These are phyloP conservation scores for Trichechus manatus DNA, from an alignment of 2,113 vertebrate genomes.

Conservation along the genomic window DNA sequence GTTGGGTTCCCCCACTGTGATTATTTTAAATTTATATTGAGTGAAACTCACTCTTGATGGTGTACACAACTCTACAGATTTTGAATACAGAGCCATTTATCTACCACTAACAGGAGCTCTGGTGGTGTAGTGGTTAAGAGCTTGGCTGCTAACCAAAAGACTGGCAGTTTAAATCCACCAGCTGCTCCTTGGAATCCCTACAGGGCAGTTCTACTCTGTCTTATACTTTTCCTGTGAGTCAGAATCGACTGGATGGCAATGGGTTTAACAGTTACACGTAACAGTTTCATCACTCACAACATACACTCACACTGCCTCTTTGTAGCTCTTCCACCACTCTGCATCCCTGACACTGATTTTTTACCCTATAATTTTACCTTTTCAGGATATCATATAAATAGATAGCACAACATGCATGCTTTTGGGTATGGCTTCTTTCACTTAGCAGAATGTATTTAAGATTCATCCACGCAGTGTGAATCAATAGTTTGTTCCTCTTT, in stretches of 20 bases:
- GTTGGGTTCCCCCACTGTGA: not conserved
- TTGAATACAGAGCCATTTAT: not conserved
- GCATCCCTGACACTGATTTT: not conserved
- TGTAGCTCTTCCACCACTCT: not conserved
- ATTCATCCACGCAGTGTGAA: not conserved
- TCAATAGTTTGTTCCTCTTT: not conserved
- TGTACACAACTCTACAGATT: not conserved
- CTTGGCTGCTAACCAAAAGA: no score
- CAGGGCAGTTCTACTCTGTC: no score
- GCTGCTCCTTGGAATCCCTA: no score
- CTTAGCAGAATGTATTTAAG: not conserved
- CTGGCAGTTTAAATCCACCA: no score
- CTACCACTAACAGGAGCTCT: no score
- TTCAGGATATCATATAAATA: not conserved
- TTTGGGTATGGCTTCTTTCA: not conserved
- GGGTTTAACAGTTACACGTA: no score
- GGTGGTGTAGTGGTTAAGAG: no score
- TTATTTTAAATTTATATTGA: not conserved
- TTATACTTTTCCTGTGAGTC: no score
- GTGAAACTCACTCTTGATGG: not conserved
- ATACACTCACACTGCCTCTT: not conserved
- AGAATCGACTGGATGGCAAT: no score
- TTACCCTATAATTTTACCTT: not conserved
- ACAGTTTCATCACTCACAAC: not conserved
- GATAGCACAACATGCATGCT: not conserved